Base-by-base conservation (phyloP, 1,140 invertebrate species). In the Drosophila cardini region DNA sequence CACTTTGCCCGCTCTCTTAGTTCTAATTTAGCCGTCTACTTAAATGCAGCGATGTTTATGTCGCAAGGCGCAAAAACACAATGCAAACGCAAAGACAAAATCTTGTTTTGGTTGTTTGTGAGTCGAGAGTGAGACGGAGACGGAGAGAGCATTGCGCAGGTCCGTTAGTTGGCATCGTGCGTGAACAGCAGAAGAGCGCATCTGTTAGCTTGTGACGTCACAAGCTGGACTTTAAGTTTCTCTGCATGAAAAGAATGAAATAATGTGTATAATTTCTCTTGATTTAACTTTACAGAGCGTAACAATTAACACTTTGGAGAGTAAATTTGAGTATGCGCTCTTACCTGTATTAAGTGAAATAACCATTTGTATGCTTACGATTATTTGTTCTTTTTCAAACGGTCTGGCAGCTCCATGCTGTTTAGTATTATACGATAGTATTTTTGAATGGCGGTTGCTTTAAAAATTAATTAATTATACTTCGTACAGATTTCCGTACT, bases 61-160 rank as follows among this genome's bases (percentile, higher is more conserved):
- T 69, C 65, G 64, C 57, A 40, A 73, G 42, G 70, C 63, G 63
- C 70, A 72, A 72, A 67, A 60, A 68, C 55, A 68, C 63, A 72
- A 72, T 72, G 63, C 70, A 72, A 65, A 42, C 26, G 30, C 69
- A 67, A 72, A 65, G 45, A 40, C 38, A 72, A 60, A 72, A 68
- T 72, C 70, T 72, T 72, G 70, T 72, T 72, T 72, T 72, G 70
- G 70, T 67, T 72, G 50, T 72, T 72, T 5, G 21, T 4, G 34
- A 56, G 61, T 65, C n/a, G 61, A 13, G 61, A 48, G 55, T 32
- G 55, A 32, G 16, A 36, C 2, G 3, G 7, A 32, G 30, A 32
- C 9, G 13, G 4, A 42, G 56, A 46, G 56, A 36, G 6, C 62
- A 72, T 72, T 67, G 69, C 69, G 69, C 69, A 72, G 69, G 69